Evolutionary conservation across 2,113 vertebrate species (phyloP).

Genomic region (Lophius piscatorius): DNA sequence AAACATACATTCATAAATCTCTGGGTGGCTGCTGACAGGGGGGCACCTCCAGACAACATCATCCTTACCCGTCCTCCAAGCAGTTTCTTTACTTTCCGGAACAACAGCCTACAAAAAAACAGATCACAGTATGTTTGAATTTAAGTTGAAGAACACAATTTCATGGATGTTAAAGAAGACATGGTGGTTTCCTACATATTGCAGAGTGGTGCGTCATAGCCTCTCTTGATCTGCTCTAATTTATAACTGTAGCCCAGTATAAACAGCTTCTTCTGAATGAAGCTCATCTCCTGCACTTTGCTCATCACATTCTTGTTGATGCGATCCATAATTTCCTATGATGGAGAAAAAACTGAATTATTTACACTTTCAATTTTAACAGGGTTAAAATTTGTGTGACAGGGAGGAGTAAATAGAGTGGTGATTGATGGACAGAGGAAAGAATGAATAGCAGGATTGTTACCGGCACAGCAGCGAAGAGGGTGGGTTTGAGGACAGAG

Average conservation of each 20-base stretch:
- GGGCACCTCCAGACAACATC: slow-evolving; percentile 95
- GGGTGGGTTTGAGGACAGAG: slow-evolving; percentile 88
- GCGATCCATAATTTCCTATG: slow-evolving; percentile 98
- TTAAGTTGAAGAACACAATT: neutral
- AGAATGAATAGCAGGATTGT: slow-evolving; percentile 45
- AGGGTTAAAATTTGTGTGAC: neutral
- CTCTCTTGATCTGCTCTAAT: slow-evolving; percentile 92
- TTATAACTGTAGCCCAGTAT: slow-evolving; percentile 96
- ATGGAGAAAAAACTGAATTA: neutral
- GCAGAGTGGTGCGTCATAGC: slow-evolving; percentile 94
- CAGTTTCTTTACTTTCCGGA: slow-evolving; percentile 89
- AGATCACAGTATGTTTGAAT: neutral
- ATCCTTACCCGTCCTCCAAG: slow-evolving; percentile 91
- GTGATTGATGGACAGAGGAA: neutral
- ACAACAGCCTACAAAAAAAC: slow-evolving; percentile 84
- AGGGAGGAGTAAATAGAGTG: neutral
- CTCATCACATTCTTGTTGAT: slow-evolving; percentile 98
- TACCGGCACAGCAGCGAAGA: slow-evolving; percentile 97
- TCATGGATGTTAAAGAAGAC: neutral
- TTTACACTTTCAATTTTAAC: neutral
- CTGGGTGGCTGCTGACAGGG: slow-evolving; percentile 91
- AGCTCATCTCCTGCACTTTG: slow-evolving; percentile 96
- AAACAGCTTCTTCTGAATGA: slow-evolving; percentile 91
- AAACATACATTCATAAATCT: slow-evolving; percentile 98
- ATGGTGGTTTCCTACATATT: slow-evolving; percentile 84